Conservation (phyloP, 2,888 invertebrate species). For the Homarus gammarus region DNA sequence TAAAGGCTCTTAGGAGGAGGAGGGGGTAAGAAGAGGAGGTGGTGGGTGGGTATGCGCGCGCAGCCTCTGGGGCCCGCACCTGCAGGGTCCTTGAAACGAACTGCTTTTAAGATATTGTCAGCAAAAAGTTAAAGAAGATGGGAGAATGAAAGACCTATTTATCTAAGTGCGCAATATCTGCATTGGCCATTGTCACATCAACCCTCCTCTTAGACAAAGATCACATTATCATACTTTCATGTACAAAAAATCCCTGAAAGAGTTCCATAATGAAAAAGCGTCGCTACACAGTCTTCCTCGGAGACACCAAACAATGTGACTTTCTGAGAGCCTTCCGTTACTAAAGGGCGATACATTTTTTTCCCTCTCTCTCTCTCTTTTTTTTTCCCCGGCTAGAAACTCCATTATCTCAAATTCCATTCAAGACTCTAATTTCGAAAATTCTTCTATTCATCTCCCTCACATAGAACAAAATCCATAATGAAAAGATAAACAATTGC, state of each 20-base stretch:
- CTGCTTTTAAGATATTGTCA: constrained; percentile 62
- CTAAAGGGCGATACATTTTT: constrained; percentile 58
- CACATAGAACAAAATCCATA: constrained; percentile 72
- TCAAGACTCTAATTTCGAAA: constrained; percentile 73
- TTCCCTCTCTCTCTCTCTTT: constrained; percentile 30
- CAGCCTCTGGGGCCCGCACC: constrained; percentile 4
- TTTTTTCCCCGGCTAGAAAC: constrained; percentile 58
- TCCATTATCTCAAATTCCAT: constrained; percentile 71
- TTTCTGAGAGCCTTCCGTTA: constrained; percentile 54
- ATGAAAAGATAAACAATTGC: constrained; percentile 70
- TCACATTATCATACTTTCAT: constrained; percentile 65
- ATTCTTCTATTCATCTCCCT: constrained; percentile 67
- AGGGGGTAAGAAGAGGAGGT: background rate
- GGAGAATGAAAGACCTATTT: constrained; percentile 60
- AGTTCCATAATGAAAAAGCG: constrained; percentile 62
- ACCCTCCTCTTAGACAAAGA: constrained; percentile 65
- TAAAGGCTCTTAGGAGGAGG: background rate
- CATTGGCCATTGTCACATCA: constrained; percentile 59
- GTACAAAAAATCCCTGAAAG: constrained; percentile 54
- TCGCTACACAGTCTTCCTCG: constrained; percentile 45
- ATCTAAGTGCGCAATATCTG: constrained; percentile 69
- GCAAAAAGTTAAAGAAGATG: constrained; percentile 47
- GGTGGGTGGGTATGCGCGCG: constrained; percentile 10
- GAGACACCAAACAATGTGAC: constrained; percentile 52
- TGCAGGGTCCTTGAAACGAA: constrained; percentile 6